These are phyloP conservation scores for Sparus aurata DNA, from an alignment of 2,797 vertebrate genomes.

Conservation along the genomic window DNA sequence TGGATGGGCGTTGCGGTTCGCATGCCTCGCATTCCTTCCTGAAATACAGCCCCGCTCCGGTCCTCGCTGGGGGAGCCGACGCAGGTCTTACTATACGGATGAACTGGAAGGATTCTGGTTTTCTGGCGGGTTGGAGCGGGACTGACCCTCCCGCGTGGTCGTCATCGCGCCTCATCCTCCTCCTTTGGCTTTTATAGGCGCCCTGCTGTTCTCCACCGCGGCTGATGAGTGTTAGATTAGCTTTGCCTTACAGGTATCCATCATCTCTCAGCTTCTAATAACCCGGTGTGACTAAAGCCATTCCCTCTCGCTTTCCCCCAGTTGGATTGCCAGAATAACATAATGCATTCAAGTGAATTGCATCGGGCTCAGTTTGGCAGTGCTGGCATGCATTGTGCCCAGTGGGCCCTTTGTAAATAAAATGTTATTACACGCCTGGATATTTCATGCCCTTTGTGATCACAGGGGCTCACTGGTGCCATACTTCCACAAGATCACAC, in stretches of 20 bases:
- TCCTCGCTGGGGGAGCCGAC: constrained; percentile 31
- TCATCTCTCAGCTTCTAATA: constrained; percentile 68
- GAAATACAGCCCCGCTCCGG: constrained; percentile 60
- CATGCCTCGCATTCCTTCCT: constrained; percentile 73
- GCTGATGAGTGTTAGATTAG: constrained; percentile 62
- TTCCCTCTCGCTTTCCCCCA: constrained; percentile 60
- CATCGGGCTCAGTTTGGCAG: constrained; percentile 73
- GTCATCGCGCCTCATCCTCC: constrained; percentile 53
- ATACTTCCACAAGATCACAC: constrained; percentile 83
- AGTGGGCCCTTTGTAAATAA: constrained; percentile 86
- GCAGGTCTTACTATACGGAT: constrained; percentile 46
- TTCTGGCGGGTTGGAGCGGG: constrained; percentile 25
- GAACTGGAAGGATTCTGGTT: constrained; percentile 56
- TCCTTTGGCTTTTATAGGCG: constrained; percentile 40
- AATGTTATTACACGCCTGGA: constrained; percentile 85
- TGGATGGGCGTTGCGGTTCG: constrained; percentile 66
- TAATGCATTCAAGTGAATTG: constrained; percentile 79
- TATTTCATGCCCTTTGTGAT: constrained; percentile 83
- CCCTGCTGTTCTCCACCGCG: constrained; percentile 52
- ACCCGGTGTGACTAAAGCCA: constrained; percentile 74
- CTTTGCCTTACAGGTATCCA: constrained; percentile 69
- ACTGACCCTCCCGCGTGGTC: constrained; percentile 49
- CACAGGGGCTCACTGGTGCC: constrained; percentile 82
- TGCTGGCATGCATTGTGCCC: constrained; percentile 80
- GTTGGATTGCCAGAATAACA: constrained; percentile 70